Conservation (phyloP, 2,113 vertebrate genomes). For the Candoia aspera region DNA sequence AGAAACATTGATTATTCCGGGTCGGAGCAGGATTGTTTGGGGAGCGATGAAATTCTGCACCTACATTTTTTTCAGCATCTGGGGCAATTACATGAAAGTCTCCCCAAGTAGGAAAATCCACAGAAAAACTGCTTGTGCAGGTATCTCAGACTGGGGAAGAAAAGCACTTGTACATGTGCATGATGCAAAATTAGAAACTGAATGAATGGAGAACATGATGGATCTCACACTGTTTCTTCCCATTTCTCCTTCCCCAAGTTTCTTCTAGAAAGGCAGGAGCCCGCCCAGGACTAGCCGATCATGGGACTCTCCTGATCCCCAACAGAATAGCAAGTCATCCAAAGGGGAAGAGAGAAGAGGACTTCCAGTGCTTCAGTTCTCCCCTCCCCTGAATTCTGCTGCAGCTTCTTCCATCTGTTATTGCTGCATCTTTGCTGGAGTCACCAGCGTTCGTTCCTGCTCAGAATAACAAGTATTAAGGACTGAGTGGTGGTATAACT, state of each 20-base stretch:
- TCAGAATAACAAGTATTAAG: constrained; percentile 34
- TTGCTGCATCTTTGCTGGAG: constrained; percentile 16
- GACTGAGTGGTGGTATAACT: background rate
- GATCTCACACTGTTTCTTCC: background rate
- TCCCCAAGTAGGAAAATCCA: background rate
- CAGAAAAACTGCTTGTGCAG: background rate
- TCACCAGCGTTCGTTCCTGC: background rate
- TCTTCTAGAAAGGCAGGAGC: background rate
- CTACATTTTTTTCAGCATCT: background rate
- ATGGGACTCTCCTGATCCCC: background rate
- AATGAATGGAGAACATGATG: too few relatives aligned
- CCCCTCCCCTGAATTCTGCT: background rate
- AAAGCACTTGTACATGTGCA: too few relatives aligned
- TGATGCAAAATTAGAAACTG: background rate
- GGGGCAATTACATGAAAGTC: background rate
- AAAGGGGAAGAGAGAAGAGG: background rate
- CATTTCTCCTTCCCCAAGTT: background rate
- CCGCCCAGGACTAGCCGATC: background rate
- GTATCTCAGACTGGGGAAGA: background rate
- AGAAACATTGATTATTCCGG: background rate
- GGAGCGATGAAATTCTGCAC: background rate
- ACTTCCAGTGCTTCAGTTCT: background rate
- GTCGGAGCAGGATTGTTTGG: background rate
- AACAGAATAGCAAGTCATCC: background rate
- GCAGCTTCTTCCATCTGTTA: constrained; percentile 14